Evolutionary conservation across 1,140 invertebrate genomes (phyloP), one percentile per base, ranked within the genome.

Genomic region (Nixonia krombeini): DNA sequence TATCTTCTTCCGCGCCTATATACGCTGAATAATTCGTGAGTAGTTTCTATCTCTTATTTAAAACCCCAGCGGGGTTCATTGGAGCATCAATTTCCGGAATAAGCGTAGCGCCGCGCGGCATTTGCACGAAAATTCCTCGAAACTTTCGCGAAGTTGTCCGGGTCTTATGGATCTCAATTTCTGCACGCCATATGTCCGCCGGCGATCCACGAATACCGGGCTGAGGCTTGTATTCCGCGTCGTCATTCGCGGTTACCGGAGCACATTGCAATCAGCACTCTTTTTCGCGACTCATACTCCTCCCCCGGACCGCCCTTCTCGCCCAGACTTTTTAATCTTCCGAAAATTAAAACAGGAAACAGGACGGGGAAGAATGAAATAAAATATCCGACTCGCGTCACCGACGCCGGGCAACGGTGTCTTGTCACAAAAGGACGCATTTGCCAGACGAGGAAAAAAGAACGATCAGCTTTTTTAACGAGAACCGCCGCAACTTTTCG

Each of bases 1-100:
- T 62, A 63, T 55, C 33, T 40, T 37, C 42, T 58, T 53, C 52
- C 52, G 9, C 40, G 31, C 35, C 9, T 13, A 33, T 58, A 40
- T 59, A 64, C 26, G 47, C 15, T 63, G 55, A 63, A 69, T 70
- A 61, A 65, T 65, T 64, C 42, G 26, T 50, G 42, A 65, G 66
- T 49, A 69, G 53, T 66, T 66, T 72, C 58, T 51, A 58, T 29
- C 53, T 69, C 75, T 76, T 78, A 78, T 73, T 78, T 76, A 72
- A 69, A 71, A 56, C 56, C 55, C 23, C 31, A 10, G 42, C 37
- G 38, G 38, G 55, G 63, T 67, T 70, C 63, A 64, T 73, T 57
- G 62, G 68, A 70, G 74, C 76, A 79, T 81, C 78, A 78, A 81
- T 81, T 79, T 73, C 76, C 73, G 68, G 62, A 80, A 78, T 72